Conservation (phyloP, 2,797 vertebrate species). For the Sebastes reedi region DNA sequence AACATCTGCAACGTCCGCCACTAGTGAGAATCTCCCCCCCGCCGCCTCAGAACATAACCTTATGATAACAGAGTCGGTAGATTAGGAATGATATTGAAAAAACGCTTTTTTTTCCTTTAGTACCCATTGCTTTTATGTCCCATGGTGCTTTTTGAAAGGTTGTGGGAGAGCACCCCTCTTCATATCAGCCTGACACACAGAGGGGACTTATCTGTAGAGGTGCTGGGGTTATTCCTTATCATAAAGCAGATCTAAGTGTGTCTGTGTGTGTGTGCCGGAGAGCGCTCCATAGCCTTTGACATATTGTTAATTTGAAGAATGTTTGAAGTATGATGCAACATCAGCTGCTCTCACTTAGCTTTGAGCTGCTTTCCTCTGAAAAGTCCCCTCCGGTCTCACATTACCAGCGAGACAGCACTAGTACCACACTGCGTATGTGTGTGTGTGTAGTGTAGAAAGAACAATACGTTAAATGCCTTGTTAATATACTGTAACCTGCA, state of each 20-base stretch:
- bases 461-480: constrained; percentile 35
- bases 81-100: constrained; percentile 41
- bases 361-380: constrained; percentile 88
- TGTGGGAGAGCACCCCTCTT: constrained; percentile 19
- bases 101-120: background rate
- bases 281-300: constrained; percentile 84
- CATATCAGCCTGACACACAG: constrained; percentile 22
- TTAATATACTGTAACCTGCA: constrained; percentile 44
- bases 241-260: constrained; percentile 56
- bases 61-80: constrained; percentile 65
- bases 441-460: constrained; percentile 13
- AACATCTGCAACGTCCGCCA: constrained; percentile 78
- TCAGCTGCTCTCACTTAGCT: constrained; percentile 92
- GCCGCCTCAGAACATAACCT: constrained; percentile 63
- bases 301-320: constrained; percentile 91
- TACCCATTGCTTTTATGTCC: constrained; percentile 17
- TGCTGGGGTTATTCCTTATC: constrained; percentile 74
- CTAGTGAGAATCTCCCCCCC: constrained; percentile 73
- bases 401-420: constrained; percentile 79
- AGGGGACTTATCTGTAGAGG: constrained; percentile 36
- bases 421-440: constrained; percentile 42
- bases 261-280: constrained; percentile 31
- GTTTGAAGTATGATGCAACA: constrained; percentile 92
- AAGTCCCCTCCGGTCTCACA: constrained; percentile 86
- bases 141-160: constrained; percentile 32